Evolutionary conservation across 2,888 invertebrate genomes (phyloP).

Genomic region (Tetranychus piercei): DNA sequence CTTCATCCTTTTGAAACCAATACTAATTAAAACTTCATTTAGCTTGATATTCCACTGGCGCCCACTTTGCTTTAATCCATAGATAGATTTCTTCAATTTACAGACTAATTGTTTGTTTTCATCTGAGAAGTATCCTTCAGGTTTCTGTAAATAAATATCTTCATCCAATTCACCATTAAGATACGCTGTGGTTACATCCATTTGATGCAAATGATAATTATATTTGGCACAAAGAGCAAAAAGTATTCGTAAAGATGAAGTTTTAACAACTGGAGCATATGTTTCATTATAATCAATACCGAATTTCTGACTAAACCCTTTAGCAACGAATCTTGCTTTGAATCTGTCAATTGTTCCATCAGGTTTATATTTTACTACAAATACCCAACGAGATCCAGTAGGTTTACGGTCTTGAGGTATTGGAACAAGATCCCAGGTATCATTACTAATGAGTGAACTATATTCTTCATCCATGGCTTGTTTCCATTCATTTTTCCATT

Average conservation of each 20-base stretch:
- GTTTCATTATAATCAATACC: constrained; percentile 27
- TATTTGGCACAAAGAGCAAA: no score
- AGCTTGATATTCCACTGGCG: constrained; percentile 24
- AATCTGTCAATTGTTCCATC: constrained; percentile 24
- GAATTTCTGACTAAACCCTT: constrained; percentile 24
- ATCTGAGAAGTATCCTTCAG: no score
- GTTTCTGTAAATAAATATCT: no score
- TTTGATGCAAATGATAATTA: no score
- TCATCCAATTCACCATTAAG: no score
- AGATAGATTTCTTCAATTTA: constrained; percentile 24
- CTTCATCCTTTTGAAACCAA: constrained; percentile 15
- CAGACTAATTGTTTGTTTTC: no score
- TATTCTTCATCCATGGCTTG: constrained; percentile 21
- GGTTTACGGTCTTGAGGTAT: constrained; percentile 21
- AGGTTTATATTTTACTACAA: constrained; percentile 23
- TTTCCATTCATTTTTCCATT: constrained; percentile 21
- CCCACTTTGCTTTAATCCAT: constrained; percentile 24
- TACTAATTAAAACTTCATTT: neutral
- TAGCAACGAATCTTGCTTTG: constrained; percentile 26
- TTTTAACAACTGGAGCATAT: no score
- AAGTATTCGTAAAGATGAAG: no score
- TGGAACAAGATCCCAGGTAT: constrained; percentile 24
- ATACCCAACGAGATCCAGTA: constrained; percentile 27
- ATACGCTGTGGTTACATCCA: no score
- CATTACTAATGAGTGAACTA: constrained; percentile 22